A percentile compares a stretch with the other conserved stretches of the same genome.
Conservation (phyloP, 2,888 invertebrate species). For the Ormyrus pomaceus region DNA sequence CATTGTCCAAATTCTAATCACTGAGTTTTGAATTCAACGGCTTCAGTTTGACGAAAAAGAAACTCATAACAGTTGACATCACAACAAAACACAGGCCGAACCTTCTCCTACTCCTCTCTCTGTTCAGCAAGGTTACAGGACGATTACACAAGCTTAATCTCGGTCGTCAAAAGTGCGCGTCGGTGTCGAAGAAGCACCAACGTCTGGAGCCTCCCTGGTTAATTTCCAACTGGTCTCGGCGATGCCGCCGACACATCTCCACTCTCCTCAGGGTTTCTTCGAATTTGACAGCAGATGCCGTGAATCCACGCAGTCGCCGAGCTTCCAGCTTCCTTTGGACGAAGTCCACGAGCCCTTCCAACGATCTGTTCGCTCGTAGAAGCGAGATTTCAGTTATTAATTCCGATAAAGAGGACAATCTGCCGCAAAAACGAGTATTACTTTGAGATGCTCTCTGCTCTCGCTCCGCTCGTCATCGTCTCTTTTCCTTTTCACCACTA, state of each 20-base stretch:
- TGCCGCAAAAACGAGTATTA: too few species aligned
- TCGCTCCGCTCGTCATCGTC: too few species aligned
- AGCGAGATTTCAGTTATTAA: conserved; percentile 28
- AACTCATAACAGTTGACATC: conserved; percentile 29
- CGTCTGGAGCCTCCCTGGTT: too few species aligned
- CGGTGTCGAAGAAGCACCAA: too few species aligned
- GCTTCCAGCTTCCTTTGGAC: too few species aligned
- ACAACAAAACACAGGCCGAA: conserved; percentile 35
- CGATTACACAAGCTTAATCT: not conserved
- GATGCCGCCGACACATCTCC: conserved; percentile 35
- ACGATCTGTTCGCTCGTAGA: too few species aligned
- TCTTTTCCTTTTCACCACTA: too few species aligned
- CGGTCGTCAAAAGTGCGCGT: too few species aligned
- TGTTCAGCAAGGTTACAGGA: conserved; percentile 19
- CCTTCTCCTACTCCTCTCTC: not conserved
- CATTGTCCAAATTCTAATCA: not conserved
- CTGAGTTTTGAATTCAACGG: not conserved
- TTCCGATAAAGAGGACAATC: not conserved
- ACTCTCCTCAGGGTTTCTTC: not conserved
- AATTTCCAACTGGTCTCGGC: not conserved
- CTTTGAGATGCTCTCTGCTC: too few species aligned
- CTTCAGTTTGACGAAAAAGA: not conserved
- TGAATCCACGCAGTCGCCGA: not conserved
- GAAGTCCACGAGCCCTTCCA: too few species aligned
- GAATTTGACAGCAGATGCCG: conserved; percentile 18